Evolutionary conservation across 1,140 invertebrate genomes (phyloP), one percentile per base, ranked within the genome.

Genomic region (Scaptodrosophila lebanonensis): DNA sequence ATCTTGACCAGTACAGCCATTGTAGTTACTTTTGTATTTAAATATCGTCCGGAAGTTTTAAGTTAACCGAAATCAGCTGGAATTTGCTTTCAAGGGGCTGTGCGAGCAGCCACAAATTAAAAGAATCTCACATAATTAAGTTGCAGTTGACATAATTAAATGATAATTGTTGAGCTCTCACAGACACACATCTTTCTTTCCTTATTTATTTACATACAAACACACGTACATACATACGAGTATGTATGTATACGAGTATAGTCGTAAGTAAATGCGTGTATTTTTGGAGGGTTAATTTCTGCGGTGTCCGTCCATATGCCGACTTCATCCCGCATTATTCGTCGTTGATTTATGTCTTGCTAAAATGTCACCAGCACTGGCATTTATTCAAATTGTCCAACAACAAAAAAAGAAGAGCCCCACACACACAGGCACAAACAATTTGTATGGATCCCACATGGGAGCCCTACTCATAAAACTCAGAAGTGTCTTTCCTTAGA

Each of bases 61-160:
- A 77, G 82, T 77, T 77, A 83, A 83, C 76, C 60, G 60, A 65
- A 70, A 25, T 44, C 65, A 58, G 40, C 45, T 64, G 59, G 57
- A 62, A 62, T 62, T 8, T n/a, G n/a, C n/a, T n/a, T n/a, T n/a
- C n/a, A n/a, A n/a, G n/a, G n/a, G n/a, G n/a, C n/a, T n/a, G 22
- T 3, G 22, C 59, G 56, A 59, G 40, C 64, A 59, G 50, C 33
- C 65, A 48, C 51, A 72, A 79, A 72, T 79, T 67, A 57, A 77
- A 65, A 77, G 64, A 72, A 73, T 57, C 40, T 71, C 65, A 58
- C 79, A 77, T 83, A 83, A 83, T 83, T 83, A 83, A 83, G 79
- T 83, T 83, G 79, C 68, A 79, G 79, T 83, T 83, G 77, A 83
- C 77, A 83, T 83, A 84, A 83, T 83, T 83, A 84, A 83, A 83